Base-by-base conservation (phyloP, 2,797 vertebrate species). In the Molossus alvarezi region DNA sequence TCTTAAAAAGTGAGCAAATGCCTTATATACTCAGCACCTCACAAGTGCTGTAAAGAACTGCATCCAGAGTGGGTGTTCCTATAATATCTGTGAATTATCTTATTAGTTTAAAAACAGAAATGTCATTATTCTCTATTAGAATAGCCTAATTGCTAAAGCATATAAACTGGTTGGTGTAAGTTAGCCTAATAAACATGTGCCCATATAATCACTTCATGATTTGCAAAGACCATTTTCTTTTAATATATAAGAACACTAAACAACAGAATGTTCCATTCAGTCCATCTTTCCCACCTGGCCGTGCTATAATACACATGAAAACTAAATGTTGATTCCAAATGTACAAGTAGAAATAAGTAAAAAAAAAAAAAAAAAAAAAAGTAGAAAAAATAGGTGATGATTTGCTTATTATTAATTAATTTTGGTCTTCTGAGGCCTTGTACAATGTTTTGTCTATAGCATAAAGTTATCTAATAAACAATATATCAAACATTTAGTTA, bases 41-140 rank as follows among this genome's bases (percentile, higher is more conserved):
- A 20, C 37, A 37, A 53, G 6, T 53, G 7, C 3, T 64, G 57
- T 51, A 15, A 91, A 65, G 0, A 14, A 0, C 6, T 58, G 3
- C 1, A 85, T 51, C 57, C 8, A 72, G 5, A 64, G 12, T 67
- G 89, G 11, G 41, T 88, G 2, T 58, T 90, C 14, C 11, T 89
- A 37, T 17, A 72, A 62, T 64, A 62, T 21, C 10, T 33, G 2
- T 69, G 21, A 84, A 67, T 23, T 37, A 65, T 76, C 9, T 25
- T 5, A 84, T 81, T 57, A 69, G 14, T 81, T 88, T 73, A 48
- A 79, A 90, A 80, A 55, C 0, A 81, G 77, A 89, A 94, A 48
- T 29, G 1, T 5, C 33, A 27, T 60, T 57, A 51, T 69, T 82
- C 37, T 87, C 9, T 88, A 7, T 64, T 76, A 62, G 7, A 85